These are phyloP conservation scores for Neomicropteryx cornuta DNA, from an alignment of 1,140 invertebrate species.

Conservation along the genomic window DNA sequence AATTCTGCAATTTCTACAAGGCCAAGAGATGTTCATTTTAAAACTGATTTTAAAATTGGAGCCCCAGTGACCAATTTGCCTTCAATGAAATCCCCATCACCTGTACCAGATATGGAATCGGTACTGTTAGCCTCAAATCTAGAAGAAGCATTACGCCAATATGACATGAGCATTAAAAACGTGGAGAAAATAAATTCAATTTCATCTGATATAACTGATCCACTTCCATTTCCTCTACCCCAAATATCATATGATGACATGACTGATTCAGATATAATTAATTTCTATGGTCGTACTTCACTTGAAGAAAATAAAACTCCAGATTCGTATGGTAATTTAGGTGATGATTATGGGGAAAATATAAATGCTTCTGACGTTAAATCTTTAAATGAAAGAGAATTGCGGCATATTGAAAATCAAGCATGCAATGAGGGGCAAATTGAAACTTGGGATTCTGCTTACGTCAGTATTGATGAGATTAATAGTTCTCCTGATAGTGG, in stretches of 20 bases:
- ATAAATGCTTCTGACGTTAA: too few species aligned
- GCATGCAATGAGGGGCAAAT: too few species aligned
- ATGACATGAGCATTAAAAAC: conserved; percentile 14
- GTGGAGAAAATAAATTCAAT: background rate
- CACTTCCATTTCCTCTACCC: conserved; percentile 3
- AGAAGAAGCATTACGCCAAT: conserved; percentile 14
- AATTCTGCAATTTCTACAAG: background rate
- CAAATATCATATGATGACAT: conserved; percentile 14
- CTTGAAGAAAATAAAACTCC: conserved; percentile 1
- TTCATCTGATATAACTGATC: background rate
- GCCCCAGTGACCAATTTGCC: conserved; percentile 35
- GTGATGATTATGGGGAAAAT: too few species aligned
- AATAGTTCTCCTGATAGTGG: conserved; percentile 29
- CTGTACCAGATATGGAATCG: conserved; percentile 21
- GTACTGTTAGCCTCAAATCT: conserved; percentile 19
- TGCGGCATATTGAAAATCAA: conserved; percentile 4
- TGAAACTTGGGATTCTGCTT: conserved; percentile 38
- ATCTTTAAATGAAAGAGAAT: conserved; percentile 3
- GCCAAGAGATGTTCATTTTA: background rate
- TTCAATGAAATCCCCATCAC: conserved; percentile 19
- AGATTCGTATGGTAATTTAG: too few species aligned
- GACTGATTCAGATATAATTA: conserved; percentile 14
- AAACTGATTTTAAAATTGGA: conserved; percentile 36
- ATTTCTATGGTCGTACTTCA: conserved; percentile 12
- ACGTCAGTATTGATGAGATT: conserved; percentile 38